These are phyloP conservation scores for Morinoia aosen DNA, from an alignment of 2,888 invertebrate species.

Conservation along the genomic window DNA sequence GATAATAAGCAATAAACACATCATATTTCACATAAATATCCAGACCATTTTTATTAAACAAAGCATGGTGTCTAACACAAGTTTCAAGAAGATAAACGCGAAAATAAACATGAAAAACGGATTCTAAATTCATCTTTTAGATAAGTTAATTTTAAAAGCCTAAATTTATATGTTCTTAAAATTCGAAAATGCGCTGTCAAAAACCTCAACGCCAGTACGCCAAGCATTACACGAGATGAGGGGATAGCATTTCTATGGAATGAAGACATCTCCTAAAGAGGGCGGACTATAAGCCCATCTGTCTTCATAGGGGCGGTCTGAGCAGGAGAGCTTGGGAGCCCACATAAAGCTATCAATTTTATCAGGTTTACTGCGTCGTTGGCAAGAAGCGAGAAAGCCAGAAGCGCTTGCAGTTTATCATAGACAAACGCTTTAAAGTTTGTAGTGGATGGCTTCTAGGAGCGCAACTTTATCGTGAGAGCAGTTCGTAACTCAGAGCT, in stretches of 20 bases:
- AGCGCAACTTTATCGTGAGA: slow-evolving; percentile 20
- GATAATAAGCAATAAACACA: no score
- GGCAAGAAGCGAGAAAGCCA: slow-evolving; percentile 20
- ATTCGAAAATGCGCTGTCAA: background rate
- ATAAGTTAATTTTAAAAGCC: no score
- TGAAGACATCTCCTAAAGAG: background rate
- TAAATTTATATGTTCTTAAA: background rate
- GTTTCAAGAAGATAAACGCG: no score
- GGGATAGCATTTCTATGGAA: background rate
- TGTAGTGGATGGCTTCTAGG: slow-evolving; percentile 5
- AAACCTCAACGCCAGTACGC: background rate
- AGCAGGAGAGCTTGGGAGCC: background rate
- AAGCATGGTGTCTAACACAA: no score
- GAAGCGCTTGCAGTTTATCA: slow-evolving; percentile 40
- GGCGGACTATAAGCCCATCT: background rate
- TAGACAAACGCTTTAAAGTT: slow-evolving; percentile 38
- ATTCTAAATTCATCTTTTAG: no score
- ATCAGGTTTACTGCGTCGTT: slow-evolving; percentile 44
- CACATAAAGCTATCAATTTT: slow-evolving; percentile 47
- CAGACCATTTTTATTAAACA: no score
- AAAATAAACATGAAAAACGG: no score
- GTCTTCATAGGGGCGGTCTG: background rate
- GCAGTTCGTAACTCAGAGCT: slow-evolving; percentile 6
- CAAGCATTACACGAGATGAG: background rate
- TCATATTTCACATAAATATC: no score